phyloP scores from a whole-genome alignment of 2,113 vertebrate genomes.

The Hylia prasina region DNA sequence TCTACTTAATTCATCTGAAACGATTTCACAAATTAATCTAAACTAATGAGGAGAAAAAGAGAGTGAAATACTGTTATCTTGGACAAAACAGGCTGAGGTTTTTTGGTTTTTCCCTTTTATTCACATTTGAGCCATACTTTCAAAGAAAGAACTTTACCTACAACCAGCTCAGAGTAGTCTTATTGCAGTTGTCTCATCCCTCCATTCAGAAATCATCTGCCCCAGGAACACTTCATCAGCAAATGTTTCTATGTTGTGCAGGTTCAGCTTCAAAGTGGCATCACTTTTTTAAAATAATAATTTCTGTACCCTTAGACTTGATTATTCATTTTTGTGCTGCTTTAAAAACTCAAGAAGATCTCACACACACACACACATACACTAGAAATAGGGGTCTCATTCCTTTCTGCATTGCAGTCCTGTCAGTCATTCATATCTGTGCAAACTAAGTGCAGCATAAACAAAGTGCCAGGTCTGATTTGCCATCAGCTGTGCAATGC shows the following conservation, averaged over 20 bases:
- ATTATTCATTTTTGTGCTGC: conserved; percentile 2
- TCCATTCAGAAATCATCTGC: neutral
- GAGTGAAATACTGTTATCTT: neutral
- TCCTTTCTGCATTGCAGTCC: conserved; percentile 35
- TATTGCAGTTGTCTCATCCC: neutral
- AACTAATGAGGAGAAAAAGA: neutral
- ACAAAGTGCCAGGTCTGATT: conserved; percentile 33
- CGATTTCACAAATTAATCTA: conserved; percentile 12
- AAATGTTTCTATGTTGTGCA: neutral
- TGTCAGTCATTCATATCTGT: neutral
- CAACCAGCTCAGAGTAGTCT: neutral
- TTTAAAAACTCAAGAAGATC: neutral
- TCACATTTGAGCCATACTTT: neutral
- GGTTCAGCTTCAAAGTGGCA: conserved; percentile 1
- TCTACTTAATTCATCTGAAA: neutral
- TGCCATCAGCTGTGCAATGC: conserved; percentile 9
- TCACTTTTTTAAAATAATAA: neutral
- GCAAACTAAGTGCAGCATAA: conserved; percentile 31
- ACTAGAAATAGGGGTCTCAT: neutral
- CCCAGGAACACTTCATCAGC: neutral
- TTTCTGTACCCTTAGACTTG: neutral
- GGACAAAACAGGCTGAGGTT: neutral
- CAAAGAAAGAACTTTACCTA: neutral
- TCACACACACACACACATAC: neutral
- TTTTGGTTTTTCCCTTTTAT: neutral